These are phyloP conservation scores for Dromococcyx pavoninus DNA, from an alignment of 2,797 vertebrate genomes.

Conservation along the genomic window DNA sequence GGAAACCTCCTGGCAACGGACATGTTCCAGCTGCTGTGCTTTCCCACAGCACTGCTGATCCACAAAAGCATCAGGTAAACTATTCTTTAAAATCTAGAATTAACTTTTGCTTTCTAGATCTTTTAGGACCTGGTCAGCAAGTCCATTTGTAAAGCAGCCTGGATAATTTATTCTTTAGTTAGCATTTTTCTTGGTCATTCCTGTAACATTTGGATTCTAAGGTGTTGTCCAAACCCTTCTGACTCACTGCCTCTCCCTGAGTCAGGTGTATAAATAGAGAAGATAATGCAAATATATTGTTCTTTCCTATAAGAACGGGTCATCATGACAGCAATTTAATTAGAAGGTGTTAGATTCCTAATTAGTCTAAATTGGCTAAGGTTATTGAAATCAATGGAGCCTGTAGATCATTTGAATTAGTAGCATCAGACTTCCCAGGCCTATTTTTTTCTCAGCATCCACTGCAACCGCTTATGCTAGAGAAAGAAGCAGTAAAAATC, in stretches of 20 bases:
- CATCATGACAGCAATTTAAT: neutral
- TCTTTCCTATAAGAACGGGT: neutral
- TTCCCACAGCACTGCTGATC: slow-evolving; percentile 4
- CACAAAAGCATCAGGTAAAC: slow-evolving; percentile 73
- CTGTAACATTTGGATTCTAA: neutral
- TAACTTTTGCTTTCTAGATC: neutral
- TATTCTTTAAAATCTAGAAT: neutral
- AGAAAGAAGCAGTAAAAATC: neutral
- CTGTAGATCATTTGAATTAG: neutral
- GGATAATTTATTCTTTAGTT: neutral
- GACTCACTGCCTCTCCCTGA: neutral
- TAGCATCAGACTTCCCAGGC: neutral
- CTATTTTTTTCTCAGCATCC: neutral
- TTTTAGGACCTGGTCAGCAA: neutral
- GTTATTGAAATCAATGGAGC: neutral
- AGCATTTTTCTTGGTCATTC: neutral
- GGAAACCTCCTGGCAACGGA: neutral
- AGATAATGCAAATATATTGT: neutral
- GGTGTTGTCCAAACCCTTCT: neutral
- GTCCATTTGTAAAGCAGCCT: neutral
- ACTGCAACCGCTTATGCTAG: neutral
- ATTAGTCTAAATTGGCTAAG: neutral
- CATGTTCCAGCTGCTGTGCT: neutral
- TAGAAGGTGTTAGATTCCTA: neutral
- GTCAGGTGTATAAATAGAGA: neutral